Conservation (phyloP, 92 coral and sea anemone genomes). For the Phenganax marumi region DNA sequence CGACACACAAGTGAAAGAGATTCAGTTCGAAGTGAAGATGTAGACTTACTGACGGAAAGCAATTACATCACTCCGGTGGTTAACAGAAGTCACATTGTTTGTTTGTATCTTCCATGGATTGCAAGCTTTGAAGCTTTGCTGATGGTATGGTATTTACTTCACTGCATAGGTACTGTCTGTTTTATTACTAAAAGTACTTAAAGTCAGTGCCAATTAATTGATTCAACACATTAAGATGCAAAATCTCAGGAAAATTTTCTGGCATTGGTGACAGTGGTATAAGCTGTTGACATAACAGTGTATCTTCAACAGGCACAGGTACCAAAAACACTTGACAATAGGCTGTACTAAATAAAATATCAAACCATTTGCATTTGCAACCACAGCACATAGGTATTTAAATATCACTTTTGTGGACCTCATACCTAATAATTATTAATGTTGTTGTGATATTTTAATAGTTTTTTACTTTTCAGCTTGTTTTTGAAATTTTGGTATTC, state of each 20-base stretch:
- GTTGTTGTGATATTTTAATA: neutral
- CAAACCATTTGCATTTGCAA: no score
- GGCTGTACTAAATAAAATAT: no score
- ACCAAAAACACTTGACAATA: no score
- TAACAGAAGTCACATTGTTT: neutral
- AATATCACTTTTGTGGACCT: no score
- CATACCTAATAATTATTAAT: neutral
- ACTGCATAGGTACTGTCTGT: neutral
- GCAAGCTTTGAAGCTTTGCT: slow-evolving; percentile 33
- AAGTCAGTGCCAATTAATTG: no score
- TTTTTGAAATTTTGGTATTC: slow-evolving; percentile 46
- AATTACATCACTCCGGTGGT: neutral
- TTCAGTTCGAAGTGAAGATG: slow-evolving; percentile 27
- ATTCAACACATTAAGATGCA: neutral
- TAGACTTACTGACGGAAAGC: slow-evolving; percentile 26
- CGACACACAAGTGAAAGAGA: slow-evolving; percentile 30
- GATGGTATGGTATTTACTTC: neutral
- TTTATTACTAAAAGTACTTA: no score
- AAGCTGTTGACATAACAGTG: no score
- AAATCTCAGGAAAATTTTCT: neutral
- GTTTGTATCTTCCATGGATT: slow-evolving; percentile 29
- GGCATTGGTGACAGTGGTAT: neutral
- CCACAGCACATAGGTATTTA: no score
- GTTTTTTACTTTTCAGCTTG: slow-evolving; percentile 18
- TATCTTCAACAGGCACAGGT: no score